Evolutionary conservation across 1,140 invertebrate genomes (phyloP), one percentile per base, ranked within the genome.

Genomic region (Drosophila lacteicornis): DNA sequence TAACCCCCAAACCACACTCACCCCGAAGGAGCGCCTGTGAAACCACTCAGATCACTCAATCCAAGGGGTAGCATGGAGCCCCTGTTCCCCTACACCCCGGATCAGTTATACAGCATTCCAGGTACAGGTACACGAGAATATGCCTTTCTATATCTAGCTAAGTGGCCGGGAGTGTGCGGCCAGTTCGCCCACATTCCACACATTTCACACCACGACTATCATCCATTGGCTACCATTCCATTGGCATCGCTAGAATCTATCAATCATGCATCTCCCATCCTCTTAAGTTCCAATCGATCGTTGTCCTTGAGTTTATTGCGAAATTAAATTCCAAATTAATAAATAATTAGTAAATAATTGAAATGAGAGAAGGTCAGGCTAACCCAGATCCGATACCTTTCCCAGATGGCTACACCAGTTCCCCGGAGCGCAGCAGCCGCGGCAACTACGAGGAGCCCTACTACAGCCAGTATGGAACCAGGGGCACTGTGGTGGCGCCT

Each of bases 381-480:
- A 43, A 65, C 12, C 55, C 6, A 9, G 17, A 1, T 1, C 4
- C 15, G 38, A 19, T 15, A 56, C 42, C 51, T 13, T 30, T 82
- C 82, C 4, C 61, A 82, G 97, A 97, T 83, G 96, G 96, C 12
- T 98, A 98, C 91, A 96, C 97, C 94, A 97, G 97, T 60, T 98
- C 97, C 15, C 97, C 97, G 1, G 97, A 98, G 90, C 94, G 97
- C 55, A 94, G 95, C 11, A 95, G 95, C 43, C 93, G 95, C 19
- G 93, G 94, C 2, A 95, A 95, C 46, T 97, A 97, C 82, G 97
- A 98, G 88, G 97, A 98, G 91, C 96, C 97, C 1, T 98, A 98
- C 93, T 98, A 98, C 85, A 95, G 96, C 15, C 96, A 97, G 86
- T 97, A 96, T 87, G 94, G 94, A 1, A 94, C 95, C 0, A 93